phyloP scores from a whole-genome alignment of 2,888 invertebrate species.

The Tridacna gigas region DNA sequence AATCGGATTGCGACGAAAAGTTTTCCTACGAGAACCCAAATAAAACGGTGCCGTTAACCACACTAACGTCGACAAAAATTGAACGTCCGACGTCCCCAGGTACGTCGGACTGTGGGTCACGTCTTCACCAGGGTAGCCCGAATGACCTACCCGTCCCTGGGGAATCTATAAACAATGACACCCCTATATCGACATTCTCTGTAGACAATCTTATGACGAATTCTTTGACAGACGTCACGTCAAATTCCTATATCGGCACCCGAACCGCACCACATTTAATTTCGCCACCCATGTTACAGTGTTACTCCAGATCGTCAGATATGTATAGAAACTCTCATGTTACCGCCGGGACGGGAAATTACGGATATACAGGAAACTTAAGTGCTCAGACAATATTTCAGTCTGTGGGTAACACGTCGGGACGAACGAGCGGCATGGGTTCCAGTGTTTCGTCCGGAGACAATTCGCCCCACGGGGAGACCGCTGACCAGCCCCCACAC shows the following conservation, averaged over 20 bases:
- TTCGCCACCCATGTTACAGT: constrained; percentile 75
- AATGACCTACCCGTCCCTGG: constrained; percentile 76
- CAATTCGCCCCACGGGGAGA: constrained; percentile 64
- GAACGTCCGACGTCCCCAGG: constrained; percentile 75
- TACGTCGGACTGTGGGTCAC: constrained; percentile 64
- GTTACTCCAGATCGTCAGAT: constrained; percentile 72
- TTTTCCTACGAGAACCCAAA: constrained; percentile 19
- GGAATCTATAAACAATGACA: constrained; percentile 70
- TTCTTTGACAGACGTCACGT: constrained; percentile 66
- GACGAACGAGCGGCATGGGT: constrained; percentile 38
- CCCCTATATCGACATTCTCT: constrained; percentile 76
- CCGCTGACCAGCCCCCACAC: constrained; percentile 69
- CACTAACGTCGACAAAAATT: constrained; percentile 72
- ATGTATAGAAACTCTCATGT: constrained; percentile 74
- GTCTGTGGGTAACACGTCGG: constrained; percentile 33
- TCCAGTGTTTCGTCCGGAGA: constrained; percentile 44
- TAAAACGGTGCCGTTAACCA: constrained; percentile 15
- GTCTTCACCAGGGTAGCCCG: constrained; percentile 64
- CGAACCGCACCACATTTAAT: constrained; percentile 71
- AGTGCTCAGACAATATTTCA: constrained; percentile 70
- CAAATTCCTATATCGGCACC: constrained; percentile 58
- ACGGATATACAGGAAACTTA: constrained; percentile 70
- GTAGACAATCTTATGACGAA: constrained; percentile 82
- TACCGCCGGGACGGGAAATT: constrained; percentile 66
- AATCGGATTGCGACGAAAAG: constrained; percentile 55